Conservation (phyloP, 2,113 vertebrate genomes). For the Barbus barbus region DNA sequence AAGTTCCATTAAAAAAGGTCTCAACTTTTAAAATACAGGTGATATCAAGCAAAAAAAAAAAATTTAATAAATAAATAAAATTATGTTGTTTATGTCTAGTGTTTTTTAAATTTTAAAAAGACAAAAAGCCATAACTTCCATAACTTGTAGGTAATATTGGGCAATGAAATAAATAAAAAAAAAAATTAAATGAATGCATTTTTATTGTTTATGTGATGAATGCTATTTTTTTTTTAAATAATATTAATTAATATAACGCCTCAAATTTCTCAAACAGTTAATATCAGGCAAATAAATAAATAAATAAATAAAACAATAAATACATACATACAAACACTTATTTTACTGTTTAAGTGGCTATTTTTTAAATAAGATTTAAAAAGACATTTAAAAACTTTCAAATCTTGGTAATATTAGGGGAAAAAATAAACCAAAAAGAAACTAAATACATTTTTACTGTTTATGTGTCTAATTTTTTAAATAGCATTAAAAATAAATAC, state of each 20-base stretch:
- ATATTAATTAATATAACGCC: no score
- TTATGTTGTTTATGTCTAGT: not conserved
- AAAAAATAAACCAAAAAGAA: not conserved
- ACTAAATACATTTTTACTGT: no score
- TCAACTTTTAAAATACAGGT: not conserved
- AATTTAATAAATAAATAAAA: not conserved
- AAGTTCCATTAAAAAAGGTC: no score
- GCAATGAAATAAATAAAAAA: no score
- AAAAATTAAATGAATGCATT: no score
- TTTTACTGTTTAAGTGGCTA: not conserved
- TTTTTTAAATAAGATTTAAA: not conserved
- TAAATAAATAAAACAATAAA: not conserved
- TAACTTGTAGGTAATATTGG: not conserved
- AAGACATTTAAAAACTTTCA: not conserved
- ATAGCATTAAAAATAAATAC: no score
- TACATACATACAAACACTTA: not conserved
- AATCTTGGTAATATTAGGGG: not conserved
- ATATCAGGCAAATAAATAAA: not conserved
- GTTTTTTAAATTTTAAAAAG: not conserved
- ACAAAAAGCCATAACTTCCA: not conserved
- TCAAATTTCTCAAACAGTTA: not conserved
- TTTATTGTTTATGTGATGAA: no score
- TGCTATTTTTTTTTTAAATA: no score
- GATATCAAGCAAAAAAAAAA: not conserved
- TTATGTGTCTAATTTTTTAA: no score